Conservation (phyloP, 1,140 invertebrate genomes). For the Drosophila arawakana region DNA sequence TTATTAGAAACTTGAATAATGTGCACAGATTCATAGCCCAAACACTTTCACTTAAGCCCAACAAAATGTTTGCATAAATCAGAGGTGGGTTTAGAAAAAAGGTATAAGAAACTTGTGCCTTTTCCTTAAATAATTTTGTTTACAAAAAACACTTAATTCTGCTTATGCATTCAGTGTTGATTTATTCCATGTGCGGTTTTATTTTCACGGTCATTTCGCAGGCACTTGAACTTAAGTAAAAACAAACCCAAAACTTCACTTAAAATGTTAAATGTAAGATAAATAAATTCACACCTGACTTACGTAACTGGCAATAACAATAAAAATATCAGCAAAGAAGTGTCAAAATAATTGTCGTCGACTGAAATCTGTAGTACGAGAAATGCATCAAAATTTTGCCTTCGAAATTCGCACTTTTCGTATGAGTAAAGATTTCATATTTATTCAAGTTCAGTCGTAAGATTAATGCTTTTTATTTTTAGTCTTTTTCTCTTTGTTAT, state of each 20-base stretch:
- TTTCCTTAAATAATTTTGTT: not conserved
- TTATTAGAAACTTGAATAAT: slow-evolving; percentile 27
- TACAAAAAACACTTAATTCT: slow-evolving; percentile 1
- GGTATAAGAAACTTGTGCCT: not conserved
- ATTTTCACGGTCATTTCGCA: slow-evolving; percentile 68
- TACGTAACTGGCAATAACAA: slow-evolving; percentile 59
- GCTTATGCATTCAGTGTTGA: slow-evolving; percentile 14
- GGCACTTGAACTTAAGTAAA: slow-evolving; percentile 60
- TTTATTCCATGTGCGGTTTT: slow-evolving; percentile 45
- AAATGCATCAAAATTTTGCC: slow-evolving; percentile 61
- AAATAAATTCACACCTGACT: slow-evolving; percentile 77
- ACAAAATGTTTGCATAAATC: not conserved
- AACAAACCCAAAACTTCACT: slow-evolving; percentile 34
- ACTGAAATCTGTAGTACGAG: slow-evolving; percentile 54
- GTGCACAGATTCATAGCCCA: slow-evolving; percentile 7
- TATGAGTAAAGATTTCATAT: slow-evolving; percentile 30
- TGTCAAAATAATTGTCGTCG: slow-evolving; percentile 73
- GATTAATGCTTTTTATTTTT: slow-evolving; percentile 34
- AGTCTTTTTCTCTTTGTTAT: not conserved
- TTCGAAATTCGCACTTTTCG: slow-evolving; percentile 21
- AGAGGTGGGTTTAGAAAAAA: too few species aligned
- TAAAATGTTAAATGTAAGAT: slow-evolving; percentile 64
- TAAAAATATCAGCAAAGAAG: slow-evolving; percentile 52
- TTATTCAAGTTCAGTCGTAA: slow-evolving; percentile 59
- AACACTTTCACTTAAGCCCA: slow-evolving; percentile 15